Evolutionary conservation across 2,113 vertebrate species (phyloP), one percentile per base, ranked within the genome.

Genomic region (Motacilla tschutschensis): DNA sequence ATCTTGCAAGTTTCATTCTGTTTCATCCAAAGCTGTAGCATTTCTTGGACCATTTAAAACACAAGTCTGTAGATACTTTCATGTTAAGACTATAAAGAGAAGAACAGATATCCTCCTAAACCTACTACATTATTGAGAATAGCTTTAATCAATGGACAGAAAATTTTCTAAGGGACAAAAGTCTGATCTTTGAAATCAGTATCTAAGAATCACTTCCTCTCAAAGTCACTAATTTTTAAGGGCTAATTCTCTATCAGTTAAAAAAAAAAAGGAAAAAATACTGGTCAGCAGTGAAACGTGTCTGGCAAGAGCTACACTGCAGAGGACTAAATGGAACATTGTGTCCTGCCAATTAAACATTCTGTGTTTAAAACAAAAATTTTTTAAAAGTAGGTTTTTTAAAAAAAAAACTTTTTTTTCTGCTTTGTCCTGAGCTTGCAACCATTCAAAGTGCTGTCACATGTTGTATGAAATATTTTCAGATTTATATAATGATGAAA

Each of bases 381-480:
- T 41, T 41, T 41, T 19, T 29, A 29, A 29, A 16, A 21, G 21
- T 14, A 14, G 46, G 22, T 43, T 5, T 35, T 47, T 58, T 26
- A 3, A 8, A 28, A 44, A 6, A 0, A 1, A 0, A 2, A 2
- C 3, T 44, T 50, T 33, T 31, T 38, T 35, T 21, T 3, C 12
- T 82, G 22, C 24, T 26, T 43, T 24, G 15, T 41, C n/a, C 26
- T 31, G 10, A 65, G 25, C 4, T 43, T 63, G 40, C 14, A 66
- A 8, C 22, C 6, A 12, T 40, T 79, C 31, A 74, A 15, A 62
- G 12, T 40, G 24, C 38, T 65, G 36, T 38, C 29, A 26, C 58
- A 2, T 33, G 5, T 18, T 64, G 7, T 55, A 78, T 24, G 7
- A 89, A 46, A 44, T 40, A 17, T 73, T 64, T 75, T 62, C 40